Evolutionary conservation across 2,888 invertebrate genomes (phyloP).

Genomic region (Folsomia candida): DNA sequence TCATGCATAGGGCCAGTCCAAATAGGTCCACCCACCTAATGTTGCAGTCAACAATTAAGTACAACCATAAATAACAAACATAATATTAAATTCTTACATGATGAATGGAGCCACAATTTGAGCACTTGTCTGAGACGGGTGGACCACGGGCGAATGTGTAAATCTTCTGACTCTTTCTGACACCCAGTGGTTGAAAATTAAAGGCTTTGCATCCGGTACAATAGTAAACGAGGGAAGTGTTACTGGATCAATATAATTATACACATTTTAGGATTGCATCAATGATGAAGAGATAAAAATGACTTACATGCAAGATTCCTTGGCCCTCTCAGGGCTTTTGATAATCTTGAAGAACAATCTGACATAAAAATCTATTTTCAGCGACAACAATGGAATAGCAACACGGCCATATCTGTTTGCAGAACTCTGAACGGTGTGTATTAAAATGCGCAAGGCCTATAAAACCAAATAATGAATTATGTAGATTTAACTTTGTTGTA

Average conservation of each 20-base stretch:
- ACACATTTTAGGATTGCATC: neutral
- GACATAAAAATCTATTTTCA: slow-evolving; percentile 95
- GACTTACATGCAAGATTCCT: slow-evolving; percentile 73
- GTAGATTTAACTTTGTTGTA: neutral
- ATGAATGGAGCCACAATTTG: slow-evolving; percentile 71
- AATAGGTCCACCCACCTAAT: slow-evolving; percentile 85
- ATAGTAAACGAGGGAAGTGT: slow-evolving; percentile 81
- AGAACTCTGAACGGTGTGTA: slow-evolving; percentile 84
- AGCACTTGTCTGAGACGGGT: slow-evolving; percentile 65
- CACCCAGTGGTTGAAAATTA: slow-evolving; percentile 72
- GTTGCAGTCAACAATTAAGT: slow-evolving; percentile 8
- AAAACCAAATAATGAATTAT: slow-evolving; percentile 49
- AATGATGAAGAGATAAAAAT: neutral
- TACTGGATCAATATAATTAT: slow-evolving; percentile 59
- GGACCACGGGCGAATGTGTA: slow-evolving; percentile 70
- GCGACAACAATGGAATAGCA: slow-evolving; percentile 82
- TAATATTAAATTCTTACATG: slow-evolving; percentile 60
- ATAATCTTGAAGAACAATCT: slow-evolving; percentile 85
- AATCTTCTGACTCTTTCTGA: slow-evolving; percentile 61
- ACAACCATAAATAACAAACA: neutral
- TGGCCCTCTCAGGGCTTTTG: slow-evolving; percentile 78
- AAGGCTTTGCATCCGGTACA: slow-evolving; percentile 86
- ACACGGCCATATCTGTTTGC: slow-evolving; percentile 91
- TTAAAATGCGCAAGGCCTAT: slow-evolving; percentile 84
- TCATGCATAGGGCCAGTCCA: slow-evolving; percentile 88